Evolutionary conservation across 2,888 invertebrate genomes (phyloP), one percentile per base, ranked within the genome.

Genomic region (Norana najaformis): DNA sequence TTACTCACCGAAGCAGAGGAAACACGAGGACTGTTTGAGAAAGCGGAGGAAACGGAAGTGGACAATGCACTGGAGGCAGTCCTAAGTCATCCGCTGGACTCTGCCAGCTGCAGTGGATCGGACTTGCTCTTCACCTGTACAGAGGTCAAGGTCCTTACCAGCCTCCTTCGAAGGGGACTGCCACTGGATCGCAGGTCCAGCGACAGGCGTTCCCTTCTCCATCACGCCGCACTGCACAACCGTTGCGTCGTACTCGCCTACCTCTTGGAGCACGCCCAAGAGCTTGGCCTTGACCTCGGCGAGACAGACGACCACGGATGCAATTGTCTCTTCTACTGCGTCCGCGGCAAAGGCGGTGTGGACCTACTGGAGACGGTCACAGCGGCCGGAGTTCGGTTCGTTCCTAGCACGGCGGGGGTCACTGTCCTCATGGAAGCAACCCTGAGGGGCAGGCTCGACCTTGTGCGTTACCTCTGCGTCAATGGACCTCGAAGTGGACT

Each of bases 401-500:
- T 88, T 36, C 89, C 89, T 37, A 90, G 92, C 53, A 89, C 89
- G 41, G 89, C 88, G 30, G 36, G 53, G 30, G 85, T 89, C 13
- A 92, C 91, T 20, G 83, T 92, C 16, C 91, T 93, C 82, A 93
- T 93, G 92, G 91, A 92, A 85, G 92, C 92, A 0, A 91, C 90
- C 14, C 90, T 90, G 88, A 90, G 90, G 37, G 92, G 91, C 11
- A 90, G 92, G 35, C 82, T 90, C 53, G 91, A 91, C 35, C 89
- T 91, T 30, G 91, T 91, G n/a, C 90, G 89, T 88, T 92, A 91
- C 89, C 89, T 92, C 20, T 89, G 91, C 38, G 82, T 89, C 34
- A 88, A 90, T 39, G 82, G 90, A 20, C n/a, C 89, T 14, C 47
- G 18, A 11, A 89, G 91, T n/a, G 90, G 89, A 18, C 85, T 92